Base-by-base conservation (phyloP, 2,797 vertebrate genomes). In the Hybognathus amarus region DNA sequence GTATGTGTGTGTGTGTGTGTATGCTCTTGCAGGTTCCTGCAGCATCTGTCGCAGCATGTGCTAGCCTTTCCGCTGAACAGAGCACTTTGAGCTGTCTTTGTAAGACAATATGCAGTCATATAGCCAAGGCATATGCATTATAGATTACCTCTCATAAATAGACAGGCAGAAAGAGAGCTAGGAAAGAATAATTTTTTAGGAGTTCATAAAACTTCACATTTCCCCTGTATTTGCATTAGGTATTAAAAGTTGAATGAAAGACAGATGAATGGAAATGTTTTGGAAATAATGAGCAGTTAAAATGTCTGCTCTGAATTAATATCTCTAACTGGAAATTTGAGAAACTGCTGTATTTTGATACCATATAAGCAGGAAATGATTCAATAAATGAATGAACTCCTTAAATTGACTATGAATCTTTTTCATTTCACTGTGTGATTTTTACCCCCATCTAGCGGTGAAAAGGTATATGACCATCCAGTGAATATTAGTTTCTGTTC, bases 41-140 rank as follows among this genome's bases (percentile, higher is more conserved):
- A 88, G 85, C 82, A 85, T 85, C 87, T 85, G 71, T 88, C 90
- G n/a, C n/a, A 89, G 87, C 87, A 85, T 87, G 78, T 79, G 75
- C 80, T 71, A 77, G 82, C 83, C 87, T 87, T 90, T 89, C 82
- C 83, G 87, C 87, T 90, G 87, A 88, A 90, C 87, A 86, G 87
- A 84, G 85, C 86, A 88, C 87, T 90, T 91, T 84, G 82, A 75
- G 67, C 74, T 87, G 80, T 75, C 82, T 87, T 82, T 83, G 84
- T 87, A 87, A 89, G 81, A 89, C 85, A 89, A 89, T 89, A 87
- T 77, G 87, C 88, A 88, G 83, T 75, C 85, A 83, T 76, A 84
- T 76, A 84, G 85, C 63, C 70, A 68, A 85, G 79, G 80, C 82
- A 87, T 86, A 86, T 85, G 79, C 87, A 90, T 90, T 89, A 90